Percentiles rank a stretch among this genome's conserved stretches.
These are phyloP conservation scores for Dicentrarchus labrax DNA, from an alignment of 2,113 vertebrate genomes.

Conservation along the genomic window DNA sequence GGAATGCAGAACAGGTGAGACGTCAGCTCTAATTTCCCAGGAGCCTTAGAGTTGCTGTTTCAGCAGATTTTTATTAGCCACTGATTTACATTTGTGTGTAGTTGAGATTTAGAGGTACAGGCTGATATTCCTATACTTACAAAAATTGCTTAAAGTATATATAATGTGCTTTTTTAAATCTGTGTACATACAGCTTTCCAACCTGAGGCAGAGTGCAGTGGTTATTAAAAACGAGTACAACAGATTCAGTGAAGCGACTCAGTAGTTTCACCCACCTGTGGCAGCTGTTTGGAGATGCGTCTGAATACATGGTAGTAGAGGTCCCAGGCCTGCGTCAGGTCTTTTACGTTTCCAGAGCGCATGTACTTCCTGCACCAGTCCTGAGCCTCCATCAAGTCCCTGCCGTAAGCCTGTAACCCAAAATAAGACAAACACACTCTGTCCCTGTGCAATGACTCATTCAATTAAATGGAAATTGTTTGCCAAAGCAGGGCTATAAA, in stretches of 20 bases:
- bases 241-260: not conserved
- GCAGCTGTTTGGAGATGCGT: constrained; percentile 97
- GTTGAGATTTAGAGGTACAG: not conserved
- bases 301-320: constrained; percentile 99
- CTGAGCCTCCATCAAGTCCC: constrained; percentile 99
- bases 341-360: constrained; percentile 98
- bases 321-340: constrained; percentile 98
- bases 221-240: not conserved
- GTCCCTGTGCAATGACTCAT: constrained; percentile 24
- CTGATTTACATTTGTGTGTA: not conserved
- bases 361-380: constrained; percentile 99
- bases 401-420: constrained; percentile 91
- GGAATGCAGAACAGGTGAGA: constrained; percentile 12
- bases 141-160: not conserved
- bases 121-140: not conserved
- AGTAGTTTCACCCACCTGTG: constrained; percentile 87
- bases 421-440: constrained; percentile 40
- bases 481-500: constrained; percentile 36
- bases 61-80: not conserved
- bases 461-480: not conserved
- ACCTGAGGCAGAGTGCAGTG: not conserved
- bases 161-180: not conserved
- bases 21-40: constrained; percentile 9
- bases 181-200: not conserved
- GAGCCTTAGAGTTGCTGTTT: not conserved